Evolutionary conservation across 2,888 invertebrate species (phyloP).

Genomic region (Plagiodera versicolora): DNA sequence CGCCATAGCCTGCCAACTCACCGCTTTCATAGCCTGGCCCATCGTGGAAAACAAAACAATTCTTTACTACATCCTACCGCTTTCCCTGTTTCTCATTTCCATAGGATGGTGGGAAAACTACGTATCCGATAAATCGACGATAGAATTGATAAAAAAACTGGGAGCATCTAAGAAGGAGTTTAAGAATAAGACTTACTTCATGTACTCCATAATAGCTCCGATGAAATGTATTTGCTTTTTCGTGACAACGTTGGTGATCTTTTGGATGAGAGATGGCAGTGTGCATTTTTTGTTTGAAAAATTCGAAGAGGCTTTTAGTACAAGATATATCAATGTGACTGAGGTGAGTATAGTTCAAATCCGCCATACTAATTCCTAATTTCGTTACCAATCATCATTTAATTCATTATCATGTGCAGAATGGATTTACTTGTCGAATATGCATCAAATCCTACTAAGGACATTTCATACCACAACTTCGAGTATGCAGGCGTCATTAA

Average conservation of each 20-base stretch:
- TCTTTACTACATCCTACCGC: conserved; percentile 65
- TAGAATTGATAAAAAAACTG: conserved; percentile 50
- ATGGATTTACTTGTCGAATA: no score
- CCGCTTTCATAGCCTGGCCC: conserved; percentile 72
- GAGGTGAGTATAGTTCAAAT: conserved; percentile 57
- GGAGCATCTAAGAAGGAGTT: conserved; percentile 41
- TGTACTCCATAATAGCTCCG: conserved; percentile 71
- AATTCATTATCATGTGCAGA: no score
- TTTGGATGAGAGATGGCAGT: conserved; percentile 56
- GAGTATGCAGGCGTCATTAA: no score
- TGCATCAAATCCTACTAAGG: no score
- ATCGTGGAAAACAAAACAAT: conserved; percentile 56
- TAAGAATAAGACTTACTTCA: conserved; percentile 64
- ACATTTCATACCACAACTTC: no score
- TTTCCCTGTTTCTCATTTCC: conserved; percentile 68
- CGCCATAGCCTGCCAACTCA: conserved; percentile 66
- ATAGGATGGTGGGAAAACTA: conserved; percentile 87
- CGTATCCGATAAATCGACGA: conserved; percentile 55
- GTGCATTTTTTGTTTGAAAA: conserved; percentile 58
- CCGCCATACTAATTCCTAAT: no score
- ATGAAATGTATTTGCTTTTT: conserved; percentile 80
- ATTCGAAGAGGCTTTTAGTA: conserved; percentile 56
- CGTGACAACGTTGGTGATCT: conserved; percentile 60
- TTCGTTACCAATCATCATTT: no score
- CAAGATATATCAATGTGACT: conserved; percentile 58